Evolutionary conservation across 2,888 invertebrate species (phyloP).

Genomic region (Cerastis rubricosa): DNA sequence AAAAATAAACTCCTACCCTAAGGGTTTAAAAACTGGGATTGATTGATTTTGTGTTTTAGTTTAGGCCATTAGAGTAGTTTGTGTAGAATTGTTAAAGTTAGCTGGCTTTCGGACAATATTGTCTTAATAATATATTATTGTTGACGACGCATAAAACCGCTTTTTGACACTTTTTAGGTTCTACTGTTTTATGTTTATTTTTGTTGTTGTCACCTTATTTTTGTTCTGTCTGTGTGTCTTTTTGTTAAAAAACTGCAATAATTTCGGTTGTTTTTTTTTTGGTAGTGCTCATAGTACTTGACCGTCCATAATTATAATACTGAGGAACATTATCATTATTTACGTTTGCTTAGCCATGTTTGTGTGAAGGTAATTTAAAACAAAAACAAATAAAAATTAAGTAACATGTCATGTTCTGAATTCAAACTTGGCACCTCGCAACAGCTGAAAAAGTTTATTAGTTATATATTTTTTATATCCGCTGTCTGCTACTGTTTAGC

Average conservation of each 20-base stretch:
- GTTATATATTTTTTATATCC: conserved; percentile 30
- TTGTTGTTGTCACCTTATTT: too few species aligned
- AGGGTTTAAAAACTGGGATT: too few species aligned
- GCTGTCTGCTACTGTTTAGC: conserved; percentile 30
- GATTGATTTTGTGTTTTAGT: background rate
- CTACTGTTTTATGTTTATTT: too few species aligned
- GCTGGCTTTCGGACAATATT: background rate
- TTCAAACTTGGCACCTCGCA: conserved; percentile 37
- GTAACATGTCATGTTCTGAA: conserved; percentile 8
- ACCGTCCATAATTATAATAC: too few species aligned
- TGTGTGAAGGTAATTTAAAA: background rate
- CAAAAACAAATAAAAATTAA: background rate
- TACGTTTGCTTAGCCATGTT: background rate
- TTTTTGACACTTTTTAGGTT: too few species aligned
- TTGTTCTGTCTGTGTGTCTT: too few species aligned
- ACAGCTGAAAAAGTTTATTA: conserved; percentile 44
- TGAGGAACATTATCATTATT: background rate
- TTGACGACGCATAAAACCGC: too few species aligned
- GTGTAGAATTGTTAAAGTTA: background rate
- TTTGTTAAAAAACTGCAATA: too few species aligned
- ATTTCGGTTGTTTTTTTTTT: too few species aligned
- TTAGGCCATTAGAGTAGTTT: background rate
- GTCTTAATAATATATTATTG: too few species aligned
- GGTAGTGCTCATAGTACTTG: too few species aligned
- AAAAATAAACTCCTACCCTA: too few species aligned